A percentile compares a stretch with the other conserved stretches of the same genome.
phyloP scores from a whole-genome alignment of 2,113 vertebrate species.

The Etia nguti region DNA sequence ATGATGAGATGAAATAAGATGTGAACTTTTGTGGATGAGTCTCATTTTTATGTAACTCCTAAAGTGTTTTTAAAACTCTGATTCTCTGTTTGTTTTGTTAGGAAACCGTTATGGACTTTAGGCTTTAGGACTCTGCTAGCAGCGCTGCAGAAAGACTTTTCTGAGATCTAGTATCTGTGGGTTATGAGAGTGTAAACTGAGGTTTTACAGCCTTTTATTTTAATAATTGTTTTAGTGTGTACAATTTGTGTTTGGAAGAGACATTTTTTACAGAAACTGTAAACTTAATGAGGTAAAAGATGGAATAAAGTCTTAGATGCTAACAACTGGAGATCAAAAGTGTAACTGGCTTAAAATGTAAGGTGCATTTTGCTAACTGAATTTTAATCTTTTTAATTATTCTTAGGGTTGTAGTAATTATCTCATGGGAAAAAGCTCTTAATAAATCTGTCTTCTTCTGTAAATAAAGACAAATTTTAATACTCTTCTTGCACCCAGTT shows the following conservation, averaged over 20 bases:
- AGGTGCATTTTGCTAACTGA: background rate
- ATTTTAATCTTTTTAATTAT: background rate
- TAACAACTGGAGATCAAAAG: background rate
- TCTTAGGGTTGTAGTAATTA: background rate
- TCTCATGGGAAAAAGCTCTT: background rate
- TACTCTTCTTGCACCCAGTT: background rate
- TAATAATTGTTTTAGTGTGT: background rate
- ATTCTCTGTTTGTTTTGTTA: slow-evolving; percentile 31
- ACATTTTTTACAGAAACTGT: background rate
- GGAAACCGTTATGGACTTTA: slow-evolving; percentile 31
- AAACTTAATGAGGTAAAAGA: background rate
- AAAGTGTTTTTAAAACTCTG: background rate
- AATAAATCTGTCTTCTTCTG: slow-evolving; percentile 7
- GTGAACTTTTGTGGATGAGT: background rate
- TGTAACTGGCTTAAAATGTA: background rate
- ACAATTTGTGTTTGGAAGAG: background rate
- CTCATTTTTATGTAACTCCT: background rate
- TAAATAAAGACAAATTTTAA: slow-evolving; percentile 58
- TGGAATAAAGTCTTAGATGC: background rate
- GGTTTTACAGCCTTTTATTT: background rate
- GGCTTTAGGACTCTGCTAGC: background rate
- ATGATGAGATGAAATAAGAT: background rate
- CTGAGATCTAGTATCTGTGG: background rate
- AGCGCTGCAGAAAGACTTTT: background rate
- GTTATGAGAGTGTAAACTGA: background rate